A percentile compares a stretch with the other conserved stretches of the same genome.
Conservation (phyloP, 2,888 invertebrate species). For the Hylaea fasciaria region DNA sequence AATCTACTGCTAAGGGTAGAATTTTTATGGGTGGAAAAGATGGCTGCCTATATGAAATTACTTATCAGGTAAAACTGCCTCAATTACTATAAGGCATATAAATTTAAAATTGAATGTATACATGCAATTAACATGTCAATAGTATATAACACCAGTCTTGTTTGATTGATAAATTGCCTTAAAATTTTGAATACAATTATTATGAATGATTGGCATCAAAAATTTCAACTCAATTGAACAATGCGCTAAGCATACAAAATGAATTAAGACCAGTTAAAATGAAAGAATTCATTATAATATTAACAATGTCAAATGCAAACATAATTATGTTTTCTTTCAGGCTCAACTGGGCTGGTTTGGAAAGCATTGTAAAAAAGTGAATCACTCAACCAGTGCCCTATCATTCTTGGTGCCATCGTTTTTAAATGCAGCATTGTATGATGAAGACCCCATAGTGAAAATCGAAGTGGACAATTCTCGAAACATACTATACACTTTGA, state of each 20-base stretch:
- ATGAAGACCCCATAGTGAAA: constrained; percentile 95
- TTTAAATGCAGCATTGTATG: constrained; percentile 92
- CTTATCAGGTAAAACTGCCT: constrained; percentile 90
- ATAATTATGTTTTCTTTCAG: constrained; percentile 67
- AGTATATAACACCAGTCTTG: no score
- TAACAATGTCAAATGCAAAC: not conserved
- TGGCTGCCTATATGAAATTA: constrained; percentile 97
- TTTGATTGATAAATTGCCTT: no score
- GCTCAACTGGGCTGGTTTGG: constrained; percentile 97
- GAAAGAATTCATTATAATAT: no score
- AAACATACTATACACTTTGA: constrained; percentile 94
- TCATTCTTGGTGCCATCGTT: constrained; percentile 96
- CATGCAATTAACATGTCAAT: no score
- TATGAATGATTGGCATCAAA: no score
- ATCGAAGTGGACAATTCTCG: constrained; percentile 95
- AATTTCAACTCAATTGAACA: no score
- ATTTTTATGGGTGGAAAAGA: constrained; percentile 98
- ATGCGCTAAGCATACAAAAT: no score
- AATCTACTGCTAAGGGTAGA: constrained; percentile 92
- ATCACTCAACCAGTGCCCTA: constrained; percentile 94
- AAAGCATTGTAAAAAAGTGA: constrained; percentile 96
- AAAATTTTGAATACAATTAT: no score
- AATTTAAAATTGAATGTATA: no score
- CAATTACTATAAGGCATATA: no score
- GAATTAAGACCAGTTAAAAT: no score